Conservation (phyloP, 2,113 vertebrate genomes). For the Boulengeromyrus knoepffleri region DNA sequence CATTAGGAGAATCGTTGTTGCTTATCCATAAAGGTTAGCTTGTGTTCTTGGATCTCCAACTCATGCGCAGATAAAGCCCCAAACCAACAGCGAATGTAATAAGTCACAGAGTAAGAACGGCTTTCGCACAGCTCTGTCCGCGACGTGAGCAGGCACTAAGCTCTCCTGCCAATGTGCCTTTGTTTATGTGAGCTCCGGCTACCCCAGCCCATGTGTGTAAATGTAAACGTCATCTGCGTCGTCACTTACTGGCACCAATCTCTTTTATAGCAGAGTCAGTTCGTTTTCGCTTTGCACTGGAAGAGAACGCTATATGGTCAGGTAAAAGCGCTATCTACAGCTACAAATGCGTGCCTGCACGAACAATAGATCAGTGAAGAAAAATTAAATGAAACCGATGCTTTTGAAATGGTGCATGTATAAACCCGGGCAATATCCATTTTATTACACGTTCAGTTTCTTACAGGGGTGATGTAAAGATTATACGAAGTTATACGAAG, state of each 20-base stretch:
- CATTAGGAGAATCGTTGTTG: slow-evolving; percentile 38
- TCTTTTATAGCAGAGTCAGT: slow-evolving; percentile 12
- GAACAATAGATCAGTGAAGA: neutral
- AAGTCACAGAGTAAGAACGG: slow-evolving; percentile 8
- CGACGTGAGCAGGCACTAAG: slow-evolving; percentile 68
- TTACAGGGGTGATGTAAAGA: neutral
- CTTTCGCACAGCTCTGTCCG: slow-evolving; percentile 44
- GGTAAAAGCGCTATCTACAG: neutral
- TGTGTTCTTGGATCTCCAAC: slow-evolving; percentile 22
- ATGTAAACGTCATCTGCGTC: slow-evolving; percentile 76
- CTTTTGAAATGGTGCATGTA: neutral
- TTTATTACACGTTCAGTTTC: neutral
- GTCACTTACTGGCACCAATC: slow-evolving; percentile 69
- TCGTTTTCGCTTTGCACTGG: neutral
- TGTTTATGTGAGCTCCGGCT: slow-evolving; percentile 90
- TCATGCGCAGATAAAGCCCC: slow-evolving; percentile 10
- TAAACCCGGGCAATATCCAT: neutral
- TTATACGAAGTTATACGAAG: neutral
- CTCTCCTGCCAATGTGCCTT: slow-evolving; percentile 92
- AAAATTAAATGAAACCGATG: neutral
- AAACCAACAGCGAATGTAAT: slow-evolving; percentile 3
- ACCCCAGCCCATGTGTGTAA: slow-evolving; percentile 76
- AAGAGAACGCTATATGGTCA: neutral
- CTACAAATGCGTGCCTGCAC: neutral
- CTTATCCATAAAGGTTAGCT: slow-evolving; percentile 38